phyloP scores from a whole-genome alignment of 2,113 vertebrate species.

The Chelonoidis abingdonii region DNA sequence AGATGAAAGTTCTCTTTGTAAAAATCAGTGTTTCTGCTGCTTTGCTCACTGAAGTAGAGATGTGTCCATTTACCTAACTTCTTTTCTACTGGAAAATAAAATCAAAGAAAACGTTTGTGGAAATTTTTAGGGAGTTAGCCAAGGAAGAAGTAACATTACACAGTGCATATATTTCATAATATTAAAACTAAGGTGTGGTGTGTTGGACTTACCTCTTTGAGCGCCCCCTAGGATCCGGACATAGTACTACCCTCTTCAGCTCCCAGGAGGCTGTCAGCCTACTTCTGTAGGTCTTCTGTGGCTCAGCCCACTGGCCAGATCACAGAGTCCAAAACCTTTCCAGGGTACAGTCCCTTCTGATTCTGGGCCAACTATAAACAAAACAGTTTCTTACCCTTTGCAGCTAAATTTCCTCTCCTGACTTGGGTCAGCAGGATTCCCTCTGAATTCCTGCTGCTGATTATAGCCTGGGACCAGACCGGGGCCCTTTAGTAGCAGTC shows the following conservation, averaged over 20 bases:
- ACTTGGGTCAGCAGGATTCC: neutral
- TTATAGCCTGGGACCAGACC: neutral
- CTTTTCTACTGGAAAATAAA: neutral
- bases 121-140: neutral
- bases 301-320: neutral
- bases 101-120: neutral
- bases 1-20: neutral
- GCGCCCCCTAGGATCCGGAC: neutral
- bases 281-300: neutral
- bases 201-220: neutral
- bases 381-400: neutral
- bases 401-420: neutral
- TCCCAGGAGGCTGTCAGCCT: neutral
- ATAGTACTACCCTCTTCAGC: neutral
- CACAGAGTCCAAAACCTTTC: neutral
- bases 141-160: neutral
- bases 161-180: neutral
- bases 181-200: neutral
- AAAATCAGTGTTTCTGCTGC: neutral
- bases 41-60: neutral
- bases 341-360: neutral
- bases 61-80: neutral
- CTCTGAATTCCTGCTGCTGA: neutral
- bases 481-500: neutral
- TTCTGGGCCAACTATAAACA: neutral